Conservation (phyloP, 1,140 invertebrate species). For the Coptotermes formosanus region DNA sequence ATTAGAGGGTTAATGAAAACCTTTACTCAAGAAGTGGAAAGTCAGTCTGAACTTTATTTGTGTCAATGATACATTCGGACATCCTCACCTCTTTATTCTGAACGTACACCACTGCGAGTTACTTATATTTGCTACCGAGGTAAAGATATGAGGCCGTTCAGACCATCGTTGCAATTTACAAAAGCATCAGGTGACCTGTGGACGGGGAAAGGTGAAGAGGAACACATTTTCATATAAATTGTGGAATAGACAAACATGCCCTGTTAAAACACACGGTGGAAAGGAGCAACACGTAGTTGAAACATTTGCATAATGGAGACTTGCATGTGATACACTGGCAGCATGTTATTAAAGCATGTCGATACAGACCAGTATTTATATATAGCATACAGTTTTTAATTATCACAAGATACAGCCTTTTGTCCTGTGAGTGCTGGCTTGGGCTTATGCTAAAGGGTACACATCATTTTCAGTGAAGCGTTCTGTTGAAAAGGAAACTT, state of each 20-base stretch:
- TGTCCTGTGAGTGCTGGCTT: not conserved
- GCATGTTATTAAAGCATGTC: not conserved
- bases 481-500: too few relatives aligned
- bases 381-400: not conserved
- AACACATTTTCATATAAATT: conserved; percentile 17
- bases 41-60: too few relatives aligned
- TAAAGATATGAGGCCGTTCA: not conserved
- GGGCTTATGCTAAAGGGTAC: too few relatives aligned
- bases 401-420: not conserved
- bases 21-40: too few relatives aligned
- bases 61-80: too few relatives aligned
- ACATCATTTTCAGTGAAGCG: too few relatives aligned
- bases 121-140: too few relatives aligned
- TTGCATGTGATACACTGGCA: not conserved
- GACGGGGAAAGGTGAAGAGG: not conserved
- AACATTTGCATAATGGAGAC: conserved; percentile 6
- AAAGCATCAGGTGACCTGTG: not conserved
- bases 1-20: too few relatives aligned
- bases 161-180: not conserved
- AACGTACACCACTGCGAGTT: too few relatives aligned
- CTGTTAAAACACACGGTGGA: not conserved
- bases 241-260: not conserved
- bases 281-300: not conserved
- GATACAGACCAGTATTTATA: not conserved
- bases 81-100: too few relatives aligned